Evolutionary conservation across 2,888 invertebrate genomes (phyloP).

Genomic region (Tetanocera ferruginea): DNA sequence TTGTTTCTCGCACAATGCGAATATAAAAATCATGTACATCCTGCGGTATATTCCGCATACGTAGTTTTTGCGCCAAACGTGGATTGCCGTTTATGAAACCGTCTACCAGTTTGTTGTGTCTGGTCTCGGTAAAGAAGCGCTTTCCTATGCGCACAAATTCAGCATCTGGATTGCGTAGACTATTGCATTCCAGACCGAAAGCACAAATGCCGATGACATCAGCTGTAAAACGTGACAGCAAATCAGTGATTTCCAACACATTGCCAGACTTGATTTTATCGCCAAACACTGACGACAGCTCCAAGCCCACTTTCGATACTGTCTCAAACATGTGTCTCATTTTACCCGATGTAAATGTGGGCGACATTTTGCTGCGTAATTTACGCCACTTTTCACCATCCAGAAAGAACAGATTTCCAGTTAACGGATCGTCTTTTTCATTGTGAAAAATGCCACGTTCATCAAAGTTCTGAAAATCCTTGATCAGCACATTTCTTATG

Average conservation of each 20-base stretch:
- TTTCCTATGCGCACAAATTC: constrained; percentile 62
- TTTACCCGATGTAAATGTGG: constrained; percentile 58
- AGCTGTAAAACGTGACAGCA: constrained; percentile 70
- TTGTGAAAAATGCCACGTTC: constrained; percentile 56
- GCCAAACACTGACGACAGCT: constrained; percentile 51
- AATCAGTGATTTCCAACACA: constrained; percentile 60
- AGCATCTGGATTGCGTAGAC: constrained; percentile 64
- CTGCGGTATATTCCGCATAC: constrained; percentile 51
- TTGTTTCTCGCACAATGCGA: constrained; percentile 63
- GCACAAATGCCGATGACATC: constrained; percentile 71
- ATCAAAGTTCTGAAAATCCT: constrained; percentile 56
- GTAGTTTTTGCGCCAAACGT: constrained; percentile 49
- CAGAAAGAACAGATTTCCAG: constrained; percentile 61
- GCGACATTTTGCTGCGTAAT: constrained; percentile 58
- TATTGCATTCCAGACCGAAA: constrained; percentile 71
- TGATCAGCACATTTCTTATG: constrained; percentile 55
- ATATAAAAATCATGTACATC: constrained; percentile 60
- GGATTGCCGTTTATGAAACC: constrained; percentile 51
- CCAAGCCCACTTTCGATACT: constrained; percentile 48
- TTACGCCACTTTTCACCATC: constrained; percentile 62
- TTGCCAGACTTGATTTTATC: constrained; percentile 20
- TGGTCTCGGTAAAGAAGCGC: constrained; percentile 47
- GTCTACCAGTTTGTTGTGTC: constrained; percentile 49
- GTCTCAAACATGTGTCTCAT: constrained; percentile 56
- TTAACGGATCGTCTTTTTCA: constrained; percentile 61